Evolutionary conservation across 2,888 invertebrate genomes (phyloP), one percentile per base, ranked within the genome.

Genomic region (Hypolimnas misippus): DNA sequence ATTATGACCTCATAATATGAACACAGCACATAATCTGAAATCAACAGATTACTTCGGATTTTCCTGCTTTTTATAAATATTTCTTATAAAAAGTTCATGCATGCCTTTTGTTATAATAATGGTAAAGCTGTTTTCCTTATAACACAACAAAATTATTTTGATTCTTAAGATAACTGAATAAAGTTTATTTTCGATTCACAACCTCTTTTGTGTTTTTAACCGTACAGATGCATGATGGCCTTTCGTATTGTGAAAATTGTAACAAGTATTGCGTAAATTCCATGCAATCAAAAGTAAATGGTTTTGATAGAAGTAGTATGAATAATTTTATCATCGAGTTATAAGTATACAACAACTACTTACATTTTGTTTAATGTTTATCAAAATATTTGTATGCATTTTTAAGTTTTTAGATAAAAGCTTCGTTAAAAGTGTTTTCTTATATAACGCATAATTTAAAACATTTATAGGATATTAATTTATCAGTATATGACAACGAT

Each of bases 161-260:
- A 16, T 46, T n/a, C 29, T 46, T 44, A 49, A 35, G 1, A 0
- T 0, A 35, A 35, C 14, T 6, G 6, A 6, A 54, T 60, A 49
- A 8, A 49, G 53, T 49, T 17, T 54, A 53, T 14, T 14, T 49
- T 60, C 3, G 12, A 35, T 46, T 38, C 14, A 16, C 46, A 54
- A 33, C 46, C 25, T 1, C 1, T 54, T 38, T 49, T 16, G n/a
- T 17, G 54, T 29, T 29, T 17, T 12, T 16, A 17, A 50, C 49
- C 44, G 44, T 58, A 70, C 68, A 70, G 73, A 78, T 79, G 78
- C 81, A 59, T 31, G 35, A 44, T 51, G 19, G 35, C 58, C 33
- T 3, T 17, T 52, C 46, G 38, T 49, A 50, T 53, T 38, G 46
- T 33, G 46, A 44, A 46, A 19, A 44, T 54, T 60, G 53, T 29